Percentiles rank a stretch among this genome's conserved stretches.
Conservation (phyloP, 2,797 vertebrate genomes). For the Myripristis jacobus region DNA sequence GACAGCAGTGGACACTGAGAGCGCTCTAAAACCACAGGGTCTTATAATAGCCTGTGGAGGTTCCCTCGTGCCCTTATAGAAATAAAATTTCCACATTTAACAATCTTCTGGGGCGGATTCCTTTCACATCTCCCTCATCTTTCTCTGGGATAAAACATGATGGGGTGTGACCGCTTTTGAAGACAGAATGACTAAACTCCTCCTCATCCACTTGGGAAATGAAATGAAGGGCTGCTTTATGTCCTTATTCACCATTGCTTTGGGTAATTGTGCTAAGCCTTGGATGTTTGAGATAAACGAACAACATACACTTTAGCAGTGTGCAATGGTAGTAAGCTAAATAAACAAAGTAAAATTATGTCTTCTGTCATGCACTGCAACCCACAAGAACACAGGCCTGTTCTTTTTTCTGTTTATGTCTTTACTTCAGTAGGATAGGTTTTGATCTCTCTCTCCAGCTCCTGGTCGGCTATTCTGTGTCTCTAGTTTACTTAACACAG, state of each 20-base stretch:
- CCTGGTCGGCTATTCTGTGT: background rate
- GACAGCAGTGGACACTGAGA: conserved; percentile 71
- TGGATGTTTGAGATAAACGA: conserved; percentile 23
- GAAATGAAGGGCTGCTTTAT: conserved; percentile 33
- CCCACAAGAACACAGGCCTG: too few relatives aligned
- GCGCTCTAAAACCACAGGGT: conserved; percentile 71
- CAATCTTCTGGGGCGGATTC: conserved; percentile 65
- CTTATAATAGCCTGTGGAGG: conserved; percentile 75
- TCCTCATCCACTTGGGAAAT: conserved; percentile 45
- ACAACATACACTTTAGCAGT: background rate
- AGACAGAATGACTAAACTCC: conserved; percentile 53
- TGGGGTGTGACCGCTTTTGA: conserved; percentile 57
- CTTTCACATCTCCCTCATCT: conserved; percentile 59
- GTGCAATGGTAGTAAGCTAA: conserved; percentile 6
- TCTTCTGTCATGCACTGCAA: background rate
- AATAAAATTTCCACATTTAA: conserved; percentile 80
- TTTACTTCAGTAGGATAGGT: background rate
- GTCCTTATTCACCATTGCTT: conserved; percentile 42
- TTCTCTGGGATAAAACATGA: conserved; percentile 57
- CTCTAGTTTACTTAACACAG: background rate
- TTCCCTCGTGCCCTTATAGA: conserved; percentile 75
- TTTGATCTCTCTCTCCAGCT: background rate
- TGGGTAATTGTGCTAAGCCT: conserved; percentile 24
- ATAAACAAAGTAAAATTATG: conserved; percentile 6
- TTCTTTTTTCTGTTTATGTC: background rate